Evolutionary conservation across 2,113 vertebrate genomes (phyloP), one percentile per base, ranked within the genome.

Genomic region (Tauraco erythrolophus): DNA sequence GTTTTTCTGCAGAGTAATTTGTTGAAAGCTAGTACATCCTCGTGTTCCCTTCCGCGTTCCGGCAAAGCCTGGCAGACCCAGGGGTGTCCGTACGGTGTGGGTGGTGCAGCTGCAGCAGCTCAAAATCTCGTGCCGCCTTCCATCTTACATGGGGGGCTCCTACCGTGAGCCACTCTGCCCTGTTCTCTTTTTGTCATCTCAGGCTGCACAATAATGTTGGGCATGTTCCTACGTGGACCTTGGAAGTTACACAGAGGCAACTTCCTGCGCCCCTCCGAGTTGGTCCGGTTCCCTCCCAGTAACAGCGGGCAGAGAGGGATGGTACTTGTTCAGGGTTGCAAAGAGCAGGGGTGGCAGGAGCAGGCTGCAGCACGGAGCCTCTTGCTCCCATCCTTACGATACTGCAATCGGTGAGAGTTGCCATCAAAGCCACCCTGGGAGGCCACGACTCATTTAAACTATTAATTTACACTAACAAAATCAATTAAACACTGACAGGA

Each of bases 151-250:
- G 21, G 3, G 35, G 56, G 62, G 43, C n/a, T 56, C 33, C 22
- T 12, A 4, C 35, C 43, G 1, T 0, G 0, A 43, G 45, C 25
- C 2, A 0, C 10, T 25, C 60, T 30, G 1, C 18, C 1, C 9
- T 28, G 12, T 18, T 70, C 65, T 35, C 31, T 46, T 58, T 39
- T 3, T 17, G 39, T 56, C 74, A 41, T 22, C 48, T 39, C 57
- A 10, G 64, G 58, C 72, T 60, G 62, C 54, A 9, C 72, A 5
- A 0, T 2, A 35, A 27, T 1, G 10, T 35, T 62, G 39, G 48
- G 16, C 3, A 0, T 8, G n/a, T 45, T 58, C 41, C 6, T 7
- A 19, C 23, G 1, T 0, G 1, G 39, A 31, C 35, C 58, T 60
- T 5, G 27, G 18, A 2, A 57, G 54, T 60, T 54, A 10, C 7